A percentile compares a stretch with the other conserved stretches of the same genome.
These are phyloP conservation scores for Macrobrachium nipponense DNA, from an alignment of 1,140 invertebrate genomes.

Conservation along the genomic window DNA sequence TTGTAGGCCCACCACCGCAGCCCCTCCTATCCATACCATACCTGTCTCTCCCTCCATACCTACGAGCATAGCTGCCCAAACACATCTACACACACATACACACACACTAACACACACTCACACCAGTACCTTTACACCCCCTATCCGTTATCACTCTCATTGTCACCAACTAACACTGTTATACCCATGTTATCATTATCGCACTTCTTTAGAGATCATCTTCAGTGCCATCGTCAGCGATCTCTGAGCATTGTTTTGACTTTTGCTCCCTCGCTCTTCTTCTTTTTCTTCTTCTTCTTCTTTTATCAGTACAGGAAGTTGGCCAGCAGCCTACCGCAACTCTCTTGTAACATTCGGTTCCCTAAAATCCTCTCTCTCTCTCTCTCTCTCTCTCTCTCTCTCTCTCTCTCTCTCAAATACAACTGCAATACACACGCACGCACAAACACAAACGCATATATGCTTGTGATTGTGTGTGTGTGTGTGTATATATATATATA, in stretches of 20 bases:
- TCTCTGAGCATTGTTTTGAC: neutral
- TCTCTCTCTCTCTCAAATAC: neutral
- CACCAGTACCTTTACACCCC: neutral
- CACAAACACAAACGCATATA: too few species aligned
- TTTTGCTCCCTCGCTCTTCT: neutral
- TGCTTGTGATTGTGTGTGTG: too few species aligned
- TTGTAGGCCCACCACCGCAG: conserved; percentile 42
- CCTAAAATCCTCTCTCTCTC: conserved; percentile 1
- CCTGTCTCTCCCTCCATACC: neutral
- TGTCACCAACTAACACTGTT: too few species aligned
- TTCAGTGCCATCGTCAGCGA: neutral
- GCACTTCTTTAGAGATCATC: neutral
- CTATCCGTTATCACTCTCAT: neutral
- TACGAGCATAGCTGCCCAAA: neutral
- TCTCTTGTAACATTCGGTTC: neutral
- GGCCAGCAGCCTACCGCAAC: neutral
- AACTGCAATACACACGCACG: neutral
- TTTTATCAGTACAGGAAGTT: neutral
- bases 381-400: conserved; percentile 30
- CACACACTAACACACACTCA: neutral
- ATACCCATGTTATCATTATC: neutral
- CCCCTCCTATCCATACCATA: neutral
- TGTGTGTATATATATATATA: too few species aligned
- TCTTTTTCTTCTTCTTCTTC: neutral
- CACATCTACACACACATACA: neutral